Conservation (phyloP, 2,888 invertebrate genomes). For the Parnassius glacialis region DNA sequence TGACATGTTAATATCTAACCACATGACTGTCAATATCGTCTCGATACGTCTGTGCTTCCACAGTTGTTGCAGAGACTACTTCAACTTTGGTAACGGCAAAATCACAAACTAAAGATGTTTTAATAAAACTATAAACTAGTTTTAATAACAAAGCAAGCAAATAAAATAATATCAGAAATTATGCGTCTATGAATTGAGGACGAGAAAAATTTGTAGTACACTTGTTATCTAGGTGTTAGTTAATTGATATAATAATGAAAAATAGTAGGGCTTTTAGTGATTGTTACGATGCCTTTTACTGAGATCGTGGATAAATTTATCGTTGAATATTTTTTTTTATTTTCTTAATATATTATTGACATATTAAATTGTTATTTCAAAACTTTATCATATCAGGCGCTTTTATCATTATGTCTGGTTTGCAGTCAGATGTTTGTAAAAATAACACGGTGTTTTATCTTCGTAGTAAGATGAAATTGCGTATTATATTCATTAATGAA, state of each 20-base stretch:
- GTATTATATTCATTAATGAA: background rate
- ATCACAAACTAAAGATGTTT: slow-evolving; percentile 19
- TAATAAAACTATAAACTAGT: slow-evolving; percentile 3
- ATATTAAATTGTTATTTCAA: background rate
- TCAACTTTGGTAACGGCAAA: background rate
- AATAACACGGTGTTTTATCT: background rate
- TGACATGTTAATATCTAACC: slow-evolving; percentile 59
- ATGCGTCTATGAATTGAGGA: slow-evolving; percentile 16
- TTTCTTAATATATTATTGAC: background rate
- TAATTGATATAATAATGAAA: slow-evolving; percentile 37
- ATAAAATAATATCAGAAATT: slow-evolving; percentile 4
- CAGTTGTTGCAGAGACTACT: slow-evolving; percentile 16
- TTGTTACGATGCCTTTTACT: slow-evolving; percentile 13
- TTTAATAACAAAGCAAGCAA: background rate
- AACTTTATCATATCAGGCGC: slow-evolving; percentile 1
- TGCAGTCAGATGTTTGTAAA: slow-evolving; percentile 1
- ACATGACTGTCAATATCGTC: slow-evolving; percentile 58
- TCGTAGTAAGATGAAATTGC: slow-evolving; percentile 8
- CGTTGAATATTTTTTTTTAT: slow-evolving; percentile 1
- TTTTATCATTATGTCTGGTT: background rate
- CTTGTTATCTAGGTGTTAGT: slow-evolving; percentile 38
- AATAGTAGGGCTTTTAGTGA: slow-evolving; percentile 14
- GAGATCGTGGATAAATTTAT: slow-evolving; percentile 11
- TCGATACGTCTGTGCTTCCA: slow-evolving; percentile 41
- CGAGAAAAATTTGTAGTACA: slow-evolving; percentile 46